Conservation (phyloP, 1,140 invertebrate species). For the Camponotus floridanus region DNA sequence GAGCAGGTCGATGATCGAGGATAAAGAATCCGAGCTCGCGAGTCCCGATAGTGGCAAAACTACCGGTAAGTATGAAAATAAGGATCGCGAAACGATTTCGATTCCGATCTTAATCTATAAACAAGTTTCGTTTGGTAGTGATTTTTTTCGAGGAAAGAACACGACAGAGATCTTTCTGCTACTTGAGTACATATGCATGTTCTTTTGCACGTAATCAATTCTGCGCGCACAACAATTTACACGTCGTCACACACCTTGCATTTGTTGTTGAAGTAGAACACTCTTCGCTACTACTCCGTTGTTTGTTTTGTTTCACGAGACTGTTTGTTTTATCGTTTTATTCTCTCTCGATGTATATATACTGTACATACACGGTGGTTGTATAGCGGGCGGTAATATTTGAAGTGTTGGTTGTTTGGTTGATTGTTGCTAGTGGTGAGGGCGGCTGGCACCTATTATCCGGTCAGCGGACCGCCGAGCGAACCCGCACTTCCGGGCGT, state of each 20-base stretch:
- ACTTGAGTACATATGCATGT: slow-evolving; percentile 66
- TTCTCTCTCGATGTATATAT: slow-evolving; percentile 66
- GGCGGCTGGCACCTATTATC: slow-evolving; percentile 97
- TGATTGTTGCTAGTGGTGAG: slow-evolving; percentile 94
- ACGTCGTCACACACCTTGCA: slow-evolving; percentile 47
- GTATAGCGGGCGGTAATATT: slow-evolving; percentile 84
- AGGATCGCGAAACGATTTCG: slow-evolving; percentile 42
- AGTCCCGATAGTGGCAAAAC: slow-evolving; percentile 82
- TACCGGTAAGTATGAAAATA: slow-evolving; percentile 82
- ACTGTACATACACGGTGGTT: slow-evolving; percentile 77
- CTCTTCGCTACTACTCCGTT: slow-evolving; percentile 30
- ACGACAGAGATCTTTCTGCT: slow-evolving; percentile 21
- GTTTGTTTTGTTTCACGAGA: slow-evolving; percentile 34
- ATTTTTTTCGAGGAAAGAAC: slow-evolving; percentile 42
- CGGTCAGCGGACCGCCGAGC: slow-evolving; percentile 91
- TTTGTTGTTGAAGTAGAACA: slow-evolving; percentile 53
- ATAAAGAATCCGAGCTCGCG: slow-evolving; percentile 80
- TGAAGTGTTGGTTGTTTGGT: slow-evolving; percentile 87
- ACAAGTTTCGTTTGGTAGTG: slow-evolving; percentile 74
- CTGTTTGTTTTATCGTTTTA: slow-evolving; percentile 33
- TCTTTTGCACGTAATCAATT: slow-evolving; percentile 77
- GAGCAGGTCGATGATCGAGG: slow-evolving; percentile 77
- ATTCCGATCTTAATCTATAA: slow-evolving; percentile 63
- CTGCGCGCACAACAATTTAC: slow-evolving; percentile 69
- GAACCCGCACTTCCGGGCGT: slow-evolving; percentile 86